Evolutionary conservation across 2,888 invertebrate genomes (phyloP), one percentile per base, ranked within the genome.

Genomic region (Notodonta dromedarius): DNA sequence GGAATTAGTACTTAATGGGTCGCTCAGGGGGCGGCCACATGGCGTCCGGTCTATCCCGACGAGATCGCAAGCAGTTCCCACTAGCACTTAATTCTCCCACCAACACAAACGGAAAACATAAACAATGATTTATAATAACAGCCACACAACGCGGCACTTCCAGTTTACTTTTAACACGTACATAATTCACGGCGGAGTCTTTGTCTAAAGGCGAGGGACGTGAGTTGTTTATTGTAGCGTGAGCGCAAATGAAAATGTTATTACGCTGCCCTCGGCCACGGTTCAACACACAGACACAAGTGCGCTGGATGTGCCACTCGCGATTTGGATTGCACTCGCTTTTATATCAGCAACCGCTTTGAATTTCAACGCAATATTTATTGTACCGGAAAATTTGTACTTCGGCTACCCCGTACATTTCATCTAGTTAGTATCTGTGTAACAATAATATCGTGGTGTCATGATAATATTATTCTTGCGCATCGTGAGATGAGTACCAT

Each of bases 91-190:
- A 91, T 93, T 91, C 87, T 82, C 83, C 83, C 83, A 87, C 87
- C 83, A 89, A 88, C 87, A 84, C 89, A 92, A 93, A 92, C 94
- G 93, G 94, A 94, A 94, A 93, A 89, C 94, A 93, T 93, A 94
- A 94, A 90, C 92, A 93, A 93, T 94, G 93, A 94, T 94, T 94
- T 94, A 94, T 94, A 92, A 90, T 93, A 93, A 91, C 92, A 87
- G 85, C 89, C 89, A 90, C 88, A 91, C 87, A 91, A 88, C 89
- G 91, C 87, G 90, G 87, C 90, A 93, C 93, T 93, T 93, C 92
- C 90, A 90, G 92, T 93, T 93, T 93, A 93, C 92, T 93, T 93
- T 93, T 93, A 93, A 93, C 93, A 92, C 93, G 93, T 93, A 90
- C 88, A 93, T 93, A 92, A 93, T 91, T 93, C 93, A 93, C 89